A percentile compares a stretch with the other conserved stretches of the same genome.
phyloP scores from a whole-genome alignment of 2,888 invertebrate genomes.

The Schrankia costaestrigalis region DNA sequence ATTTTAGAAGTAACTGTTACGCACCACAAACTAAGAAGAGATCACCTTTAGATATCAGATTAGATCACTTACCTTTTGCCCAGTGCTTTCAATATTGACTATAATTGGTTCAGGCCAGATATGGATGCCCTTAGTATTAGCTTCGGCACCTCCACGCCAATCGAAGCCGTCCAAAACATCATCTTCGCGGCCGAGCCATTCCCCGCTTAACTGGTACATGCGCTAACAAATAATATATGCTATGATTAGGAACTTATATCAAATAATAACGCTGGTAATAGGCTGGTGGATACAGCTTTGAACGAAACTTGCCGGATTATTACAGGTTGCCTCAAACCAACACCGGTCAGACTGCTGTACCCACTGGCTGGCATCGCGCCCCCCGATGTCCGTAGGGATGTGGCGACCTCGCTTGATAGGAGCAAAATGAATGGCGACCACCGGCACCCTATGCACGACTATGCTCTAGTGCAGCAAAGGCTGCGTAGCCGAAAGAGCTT shows the following conservation, averaged over 20 bases:
- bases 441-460: too few relatives aligned
- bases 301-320: too few relatives aligned
- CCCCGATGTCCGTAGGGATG: too few relatives aligned
- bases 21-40: not conserved
- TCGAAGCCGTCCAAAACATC: constrained; percentile 90
- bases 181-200: constrained; percentile 86
- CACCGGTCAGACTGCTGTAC: too few relatives aligned
- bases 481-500: too few relatives aligned
- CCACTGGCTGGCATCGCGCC: too few relatives aligned
- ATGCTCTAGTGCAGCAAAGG: too few relatives aligned
- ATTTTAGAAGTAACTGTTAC: not conserved
- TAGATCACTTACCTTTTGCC: constrained; percentile 25
- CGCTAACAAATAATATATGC: constrained; percentile 18
- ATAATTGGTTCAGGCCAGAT: constrained; percentile 94
- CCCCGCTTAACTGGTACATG: constrained; percentile 20
- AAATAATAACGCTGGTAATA: not conserved
- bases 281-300: not conserved
- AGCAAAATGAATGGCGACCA: too few relatives aligned
- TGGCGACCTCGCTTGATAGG: too few relatives aligned
- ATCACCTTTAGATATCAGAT: not conserved
- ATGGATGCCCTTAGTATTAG: constrained; percentile 95
- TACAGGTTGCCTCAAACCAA: too few relatives aligned
- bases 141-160: constrained; percentile 95
- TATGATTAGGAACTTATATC: not conserved
- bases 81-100: constrained; percentile 69